A percentile compares a stretch with the other conserved stretches of the same genome.
phyloP scores from a whole-genome alignment of 2,113 vertebrate species.

The Camelus bactrianus region DNA sequence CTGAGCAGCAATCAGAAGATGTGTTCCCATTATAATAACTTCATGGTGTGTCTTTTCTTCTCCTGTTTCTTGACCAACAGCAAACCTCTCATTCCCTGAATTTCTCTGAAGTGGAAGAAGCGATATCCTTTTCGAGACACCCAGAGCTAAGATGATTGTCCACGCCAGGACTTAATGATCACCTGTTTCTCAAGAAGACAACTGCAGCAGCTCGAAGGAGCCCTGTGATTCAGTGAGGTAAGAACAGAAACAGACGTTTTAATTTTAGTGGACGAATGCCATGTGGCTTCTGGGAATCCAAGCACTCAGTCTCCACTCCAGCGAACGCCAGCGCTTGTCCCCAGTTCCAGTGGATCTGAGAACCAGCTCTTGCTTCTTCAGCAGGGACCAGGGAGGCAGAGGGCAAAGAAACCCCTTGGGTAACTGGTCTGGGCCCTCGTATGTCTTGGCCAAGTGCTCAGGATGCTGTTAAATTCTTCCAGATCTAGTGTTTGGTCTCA shows the following conservation, averaged over 20 bases:
- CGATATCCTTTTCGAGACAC: neutral
- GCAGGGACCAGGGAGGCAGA: neutral
- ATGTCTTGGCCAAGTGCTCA: neutral
- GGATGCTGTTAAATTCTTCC: neutral
- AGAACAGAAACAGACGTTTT: neutral
- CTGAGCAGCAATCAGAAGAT: neutral
- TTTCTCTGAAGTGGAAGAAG: neutral
- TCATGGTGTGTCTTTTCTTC: neutral
- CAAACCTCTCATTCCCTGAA: neutral
- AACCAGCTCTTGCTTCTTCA: neutral
- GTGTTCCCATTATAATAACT: neutral
- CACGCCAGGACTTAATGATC: slow-evolving; percentile 30
- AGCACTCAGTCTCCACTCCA: neutral
- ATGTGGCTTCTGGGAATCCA: neutral
- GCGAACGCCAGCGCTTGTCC: neutral
- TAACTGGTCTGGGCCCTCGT: too few relatives aligned
- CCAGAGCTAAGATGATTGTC: slow-evolving; percentile 17
- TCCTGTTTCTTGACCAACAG: neutral
- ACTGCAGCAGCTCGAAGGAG: slow-evolving; percentile 77
- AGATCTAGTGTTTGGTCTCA: neutral
- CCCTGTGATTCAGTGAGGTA: slow-evolving; percentile 76
- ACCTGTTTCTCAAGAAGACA: slow-evolving; percentile 61
- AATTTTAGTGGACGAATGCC: neutral
- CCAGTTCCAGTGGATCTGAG: fast-evolving
- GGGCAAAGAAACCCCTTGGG: neutral